phyloP scores from a whole-genome alignment of 2,888 invertebrate genomes.

The Rhorus exstirpatorius region DNA sequence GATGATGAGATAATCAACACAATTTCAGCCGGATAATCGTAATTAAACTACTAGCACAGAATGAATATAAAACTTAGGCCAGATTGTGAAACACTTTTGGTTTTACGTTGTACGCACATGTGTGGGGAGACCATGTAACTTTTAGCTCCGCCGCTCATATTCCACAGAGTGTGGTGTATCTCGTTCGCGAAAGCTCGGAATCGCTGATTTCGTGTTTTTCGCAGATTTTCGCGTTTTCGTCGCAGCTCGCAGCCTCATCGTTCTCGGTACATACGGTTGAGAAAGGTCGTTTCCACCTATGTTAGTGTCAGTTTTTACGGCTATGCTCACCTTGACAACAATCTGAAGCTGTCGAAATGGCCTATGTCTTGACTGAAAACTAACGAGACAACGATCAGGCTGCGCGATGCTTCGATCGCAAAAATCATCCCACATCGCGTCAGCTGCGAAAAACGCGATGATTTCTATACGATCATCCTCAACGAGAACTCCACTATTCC shows the following conservation, averaged over 20 bases:
- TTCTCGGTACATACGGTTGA: too few relatives aligned
- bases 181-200: too few relatives aligned
- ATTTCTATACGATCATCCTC: slow-evolving; percentile 31
- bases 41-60: slow-evolving; percentile 70
- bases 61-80: slow-evolving; percentile 74
- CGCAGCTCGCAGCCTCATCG: slow-evolving; percentile 29
- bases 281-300: too few relatives aligned
- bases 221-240: slow-evolving; percentile 33
- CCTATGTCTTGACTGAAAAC: too few relatives aligned
- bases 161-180: slow-evolving; percentile 59
- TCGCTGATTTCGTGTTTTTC: not conserved
- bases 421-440: not conserved
- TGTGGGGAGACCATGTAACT: slow-evolving; percentile 86
- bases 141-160: slow-evolving; percentile 85
- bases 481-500: slow-evolving; percentile 37
- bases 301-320: too few relatives aligned
- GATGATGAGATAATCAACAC: too few relatives aligned
- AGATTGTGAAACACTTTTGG: slow-evolving; percentile 83
- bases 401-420: not conserved
- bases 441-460: slow-evolving; percentile 1
- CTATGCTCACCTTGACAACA: too few relatives aligned
- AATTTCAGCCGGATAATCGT: slow-evolving; percentile 70
- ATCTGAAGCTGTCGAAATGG: too few relatives aligned
- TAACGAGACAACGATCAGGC: not conserved
- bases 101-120: slow-evolving; percentile 86